Percentiles rank a stretch among this genome's conserved stretches.
phyloP scores from a whole-genome alignment of 1,140 invertebrate species.

The Rhysida immarginata region DNA sequence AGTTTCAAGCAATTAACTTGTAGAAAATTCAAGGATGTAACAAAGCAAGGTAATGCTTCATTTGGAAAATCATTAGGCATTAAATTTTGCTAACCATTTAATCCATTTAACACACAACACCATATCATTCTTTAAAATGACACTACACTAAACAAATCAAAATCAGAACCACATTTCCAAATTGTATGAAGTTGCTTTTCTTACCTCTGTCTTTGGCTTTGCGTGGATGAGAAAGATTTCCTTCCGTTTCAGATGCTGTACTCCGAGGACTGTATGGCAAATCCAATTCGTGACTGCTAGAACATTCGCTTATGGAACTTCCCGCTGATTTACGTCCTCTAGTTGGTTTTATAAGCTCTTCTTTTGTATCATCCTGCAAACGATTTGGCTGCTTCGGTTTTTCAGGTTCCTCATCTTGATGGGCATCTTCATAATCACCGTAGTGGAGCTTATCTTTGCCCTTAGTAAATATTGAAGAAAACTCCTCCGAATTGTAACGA shows the following conservation, averaged over 20 bases:
- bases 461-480: slow-evolving; percentile 29
- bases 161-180: no score
- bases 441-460: slow-evolving; percentile 18
- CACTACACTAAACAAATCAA: no score
- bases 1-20: no score
- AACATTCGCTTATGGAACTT: background rate
- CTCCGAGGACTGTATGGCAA: background rate
- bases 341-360: background rate
- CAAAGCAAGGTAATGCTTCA: no score
- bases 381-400: background rate
- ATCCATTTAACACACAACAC: no score
- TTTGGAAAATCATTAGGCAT: no score
- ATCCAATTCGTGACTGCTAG: slow-evolving; percentile 6
- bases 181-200: no score
- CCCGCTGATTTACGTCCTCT: background rate
- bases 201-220: background rate
- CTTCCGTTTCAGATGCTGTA: slow-evolving; percentile 1
- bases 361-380: background rate
- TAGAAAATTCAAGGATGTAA: no score
- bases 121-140: no score
- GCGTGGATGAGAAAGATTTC: background rate
- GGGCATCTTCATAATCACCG: slow-evolving; percentile 1
- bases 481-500: slow-evolving; percentile 31
- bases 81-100: no score
- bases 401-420: background rate